These are phyloP conservation scores for Arizona elegans DNA, from an alignment of 2,113 vertebrate genomes.

Conservation along the genomic window DNA sequence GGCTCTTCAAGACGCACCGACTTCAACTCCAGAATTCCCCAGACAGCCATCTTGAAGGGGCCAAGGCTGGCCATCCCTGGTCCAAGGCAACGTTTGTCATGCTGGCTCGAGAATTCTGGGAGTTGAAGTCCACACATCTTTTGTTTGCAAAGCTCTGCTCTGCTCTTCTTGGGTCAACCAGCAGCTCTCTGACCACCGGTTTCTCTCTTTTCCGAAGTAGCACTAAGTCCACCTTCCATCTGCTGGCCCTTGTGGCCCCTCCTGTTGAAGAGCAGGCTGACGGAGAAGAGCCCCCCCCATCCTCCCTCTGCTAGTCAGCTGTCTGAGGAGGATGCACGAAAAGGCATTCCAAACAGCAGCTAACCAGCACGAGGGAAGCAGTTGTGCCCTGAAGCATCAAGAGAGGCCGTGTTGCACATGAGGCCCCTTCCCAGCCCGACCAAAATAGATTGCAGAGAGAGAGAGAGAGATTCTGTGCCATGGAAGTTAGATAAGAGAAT, in stretches of 20 bases:
- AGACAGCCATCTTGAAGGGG: too few species aligned
- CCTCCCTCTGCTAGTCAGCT: neutral
- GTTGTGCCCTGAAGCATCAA: neutral
- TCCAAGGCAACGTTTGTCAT: neutral
- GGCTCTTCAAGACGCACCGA: neutral
- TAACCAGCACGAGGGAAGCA: neutral
- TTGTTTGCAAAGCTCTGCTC: neutral
- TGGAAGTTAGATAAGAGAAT: too few species aligned
- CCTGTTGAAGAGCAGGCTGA: neutral
- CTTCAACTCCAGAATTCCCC: neutral
- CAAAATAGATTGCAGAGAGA: too few species aligned
- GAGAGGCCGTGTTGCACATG: neutral
- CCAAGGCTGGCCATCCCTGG: too few species aligned
- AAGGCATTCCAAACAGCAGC: neutral
- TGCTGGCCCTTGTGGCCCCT: neutral
- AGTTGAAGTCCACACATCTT: neutral
- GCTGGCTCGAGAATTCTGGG: neutral
- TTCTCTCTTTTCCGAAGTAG: neutral
- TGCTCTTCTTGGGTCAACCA: neutral
- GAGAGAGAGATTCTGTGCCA: too few species aligned
- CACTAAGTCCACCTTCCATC: too few species aligned
- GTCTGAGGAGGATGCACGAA: neutral
- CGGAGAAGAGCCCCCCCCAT: neutral
- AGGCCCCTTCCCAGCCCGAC: too few species aligned
- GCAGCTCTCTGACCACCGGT: neutral